These are phyloP conservation scores for Eupithecia insigniata DNA, from an alignment of 2,888 invertebrate genomes.

Conservation along the genomic window DNA sequence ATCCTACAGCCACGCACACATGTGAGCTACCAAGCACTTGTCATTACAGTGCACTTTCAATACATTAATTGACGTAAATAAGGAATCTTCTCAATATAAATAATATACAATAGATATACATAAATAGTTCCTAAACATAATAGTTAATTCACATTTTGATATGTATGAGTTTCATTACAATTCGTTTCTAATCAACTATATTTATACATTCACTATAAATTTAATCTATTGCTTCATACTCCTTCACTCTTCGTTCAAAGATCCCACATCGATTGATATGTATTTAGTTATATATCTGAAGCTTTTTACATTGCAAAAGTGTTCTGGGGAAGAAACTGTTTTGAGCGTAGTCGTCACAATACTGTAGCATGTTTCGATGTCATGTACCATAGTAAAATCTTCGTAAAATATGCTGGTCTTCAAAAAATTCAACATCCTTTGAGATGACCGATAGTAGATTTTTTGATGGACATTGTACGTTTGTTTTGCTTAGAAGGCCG, in stretches of 20 bases:
- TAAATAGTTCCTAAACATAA: constrained; percentile 62
- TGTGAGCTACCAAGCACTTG: constrained; percentile 60
- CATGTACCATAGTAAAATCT: constrained; percentile 51
- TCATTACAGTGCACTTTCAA: constrained; percentile 57
- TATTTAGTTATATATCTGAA: constrained; percentile 24
- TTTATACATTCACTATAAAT: constrained; percentile 60
- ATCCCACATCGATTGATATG: constrained; percentile 30
- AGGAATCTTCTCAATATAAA: constrained; percentile 73
- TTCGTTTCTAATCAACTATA: constrained; percentile 44
- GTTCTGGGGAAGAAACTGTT: constrained; percentile 58
- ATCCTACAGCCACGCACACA: constrained; percentile 38
- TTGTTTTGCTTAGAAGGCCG: constrained; percentile 74
- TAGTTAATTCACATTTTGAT: constrained; percentile 75
- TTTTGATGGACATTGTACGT: not conserved
- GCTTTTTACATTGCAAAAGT: constrained; percentile 53
- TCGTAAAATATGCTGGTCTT: constrained; percentile 1
- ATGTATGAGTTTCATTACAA: constrained; percentile 72
- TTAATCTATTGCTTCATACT: constrained; percentile 60
- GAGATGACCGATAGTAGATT: not conserved
- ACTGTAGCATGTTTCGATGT: constrained; percentile 56
- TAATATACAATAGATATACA: constrained; percentile 55
- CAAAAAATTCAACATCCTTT: not conserved
- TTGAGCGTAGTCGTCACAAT: constrained; percentile 56
- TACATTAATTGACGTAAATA: constrained; percentile 83
- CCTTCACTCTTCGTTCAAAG: constrained; percentile 14